A percentile compares a stretch with the other conserved stretches of the same genome.
Conservation (phyloP, 1,140 invertebrate genomes). For the Zaprionus kolodkinae region DNA sequence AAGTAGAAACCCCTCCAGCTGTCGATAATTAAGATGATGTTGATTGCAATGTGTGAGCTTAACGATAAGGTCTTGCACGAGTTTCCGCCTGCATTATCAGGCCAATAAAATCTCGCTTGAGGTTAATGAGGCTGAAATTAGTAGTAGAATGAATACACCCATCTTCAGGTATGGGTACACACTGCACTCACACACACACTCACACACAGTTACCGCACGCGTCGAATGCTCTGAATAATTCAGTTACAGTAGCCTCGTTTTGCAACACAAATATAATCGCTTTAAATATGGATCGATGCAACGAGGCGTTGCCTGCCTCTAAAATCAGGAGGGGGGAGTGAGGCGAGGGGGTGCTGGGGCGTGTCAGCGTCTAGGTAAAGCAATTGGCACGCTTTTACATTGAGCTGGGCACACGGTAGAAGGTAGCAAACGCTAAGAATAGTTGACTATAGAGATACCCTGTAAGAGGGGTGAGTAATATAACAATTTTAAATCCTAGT, state of each 20-base stretch:
- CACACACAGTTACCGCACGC: conserved; percentile 2
- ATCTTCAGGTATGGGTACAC: no score
- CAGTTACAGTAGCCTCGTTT: conserved; percentile 36
- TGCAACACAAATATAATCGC: conserved; percentile 58
- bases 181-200: no score
- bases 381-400: conserved; percentile 56
- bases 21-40: conserved; percentile 9
- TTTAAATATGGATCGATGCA: conserved; percentile 75
- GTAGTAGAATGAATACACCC: no score
- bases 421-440: not conserved
- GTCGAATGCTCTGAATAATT: conserved; percentile 40
- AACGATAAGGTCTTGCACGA: conserved; percentile 9
- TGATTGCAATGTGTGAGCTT: not conserved
- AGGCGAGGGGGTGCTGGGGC: conserved; percentile 18
- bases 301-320: conserved; percentile 43
- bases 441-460: not conserved
- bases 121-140: conserved; percentile 23
- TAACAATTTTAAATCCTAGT: no score
- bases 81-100: conserved; percentile 28
- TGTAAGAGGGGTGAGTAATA: not conserved
- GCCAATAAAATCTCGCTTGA: conserved; percentile 17
- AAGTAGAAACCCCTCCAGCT: conserved; percentile 1
- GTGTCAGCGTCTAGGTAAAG: conserved; percentile 51
- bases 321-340: not conserved
- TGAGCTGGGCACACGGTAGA: conserved; percentile 17